Evolutionary conservation across 2,888 invertebrate genomes (phyloP).

Genomic region (Leptinotarsa tumamoca): DNA sequence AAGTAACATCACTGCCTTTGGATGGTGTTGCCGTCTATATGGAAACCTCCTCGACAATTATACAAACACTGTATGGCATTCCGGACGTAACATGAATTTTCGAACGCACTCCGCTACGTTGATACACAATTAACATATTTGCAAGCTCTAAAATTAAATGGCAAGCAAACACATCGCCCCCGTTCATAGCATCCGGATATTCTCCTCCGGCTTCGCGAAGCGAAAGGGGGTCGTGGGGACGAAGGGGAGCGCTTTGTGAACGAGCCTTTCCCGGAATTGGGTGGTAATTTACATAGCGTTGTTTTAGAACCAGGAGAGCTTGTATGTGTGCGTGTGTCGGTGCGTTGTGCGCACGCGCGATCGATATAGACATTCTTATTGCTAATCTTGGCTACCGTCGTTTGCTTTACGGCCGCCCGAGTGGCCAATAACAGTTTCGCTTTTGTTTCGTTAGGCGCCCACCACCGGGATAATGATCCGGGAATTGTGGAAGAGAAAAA

Average conservation of each 20-base stretch:
- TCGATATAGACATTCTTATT: slow-evolving; percentile 60
- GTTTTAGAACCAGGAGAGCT: slow-evolving; percentile 55
- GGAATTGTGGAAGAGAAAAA: neutral
- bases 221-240: slow-evolving; percentile 43
- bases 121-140: slow-evolving; percentile 33
- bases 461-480: neutral
- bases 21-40: neutral
- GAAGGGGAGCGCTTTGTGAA: slow-evolving; percentile 51
- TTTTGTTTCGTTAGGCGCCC: slow-evolving; percentile 10
- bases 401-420: slow-evolving; percentile 39
- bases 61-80: neutral
- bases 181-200: slow-evolving; percentile 27
- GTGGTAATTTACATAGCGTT: slow-evolving; percentile 65
- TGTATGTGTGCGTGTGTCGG: slow-evolving; percentile 51
- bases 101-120: neutral
- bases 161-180: slow-evolving; percentile 36
- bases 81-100: neutral
- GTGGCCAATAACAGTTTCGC: slow-evolving; percentile 29
- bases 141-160: slow-evolving; percentile 30
- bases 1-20: neutral
- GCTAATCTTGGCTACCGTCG: slow-evolving; percentile 49
- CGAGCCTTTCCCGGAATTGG: slow-evolving; percentile 63
- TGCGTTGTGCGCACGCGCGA: slow-evolving; percentile 60
- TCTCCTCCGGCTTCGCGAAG: slow-evolving; percentile 37
- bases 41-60: neutral